A percentile compares a stretch with the other conserved stretches of the same genome.
phyloP scores from a whole-genome alignment of 2,113 vertebrate species.

The Hypocryptadius cinnamomeus region DNA sequence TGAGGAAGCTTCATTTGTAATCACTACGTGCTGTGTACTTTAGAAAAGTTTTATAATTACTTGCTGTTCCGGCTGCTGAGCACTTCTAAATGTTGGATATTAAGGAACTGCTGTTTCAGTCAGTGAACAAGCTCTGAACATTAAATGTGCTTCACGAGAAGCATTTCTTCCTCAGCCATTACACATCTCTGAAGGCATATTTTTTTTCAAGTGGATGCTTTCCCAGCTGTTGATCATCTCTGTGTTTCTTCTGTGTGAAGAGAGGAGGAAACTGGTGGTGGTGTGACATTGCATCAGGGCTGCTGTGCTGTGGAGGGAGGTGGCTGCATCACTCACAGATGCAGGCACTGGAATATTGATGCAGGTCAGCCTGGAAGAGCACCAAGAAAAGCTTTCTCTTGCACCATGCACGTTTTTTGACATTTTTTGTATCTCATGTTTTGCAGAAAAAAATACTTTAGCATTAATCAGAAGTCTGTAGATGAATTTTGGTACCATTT shows the following conservation, averaged over 20 bases:
- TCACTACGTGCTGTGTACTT: constrained; percentile 36
- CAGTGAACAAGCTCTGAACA: constrained; percentile 19
- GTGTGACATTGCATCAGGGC: neutral
- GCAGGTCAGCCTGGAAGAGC: neutral
- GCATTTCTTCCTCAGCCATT: constrained; percentile 33
- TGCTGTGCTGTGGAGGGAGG: neutral
- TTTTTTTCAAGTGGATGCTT: constrained; percentile 54
- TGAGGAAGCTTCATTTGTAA: constrained; percentile 43
- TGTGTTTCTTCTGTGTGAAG: neutral
- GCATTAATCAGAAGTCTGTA: neutral
- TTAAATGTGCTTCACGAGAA: constrained; percentile 25
- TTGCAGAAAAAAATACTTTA: neutral
- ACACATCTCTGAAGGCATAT: constrained; percentile 49
- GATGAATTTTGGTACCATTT: neutral
- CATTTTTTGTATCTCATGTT: rapidly evolving
- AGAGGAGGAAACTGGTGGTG: neutral
- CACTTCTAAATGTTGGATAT: constrained; percentile 8
- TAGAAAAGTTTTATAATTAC: constrained; percentile 18
- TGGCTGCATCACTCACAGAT: neutral
- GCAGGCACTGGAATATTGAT: neutral
- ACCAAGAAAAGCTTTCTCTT: neutral
- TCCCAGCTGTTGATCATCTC: constrained; percentile 53
- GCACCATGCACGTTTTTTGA: rapidly evolving
- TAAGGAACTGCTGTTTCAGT: constrained; percentile 29
- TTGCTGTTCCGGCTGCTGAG: constrained; percentile 7